Conservation (phyloP, 1,140 invertebrate species). For the Drosophila erecta region DNA sequence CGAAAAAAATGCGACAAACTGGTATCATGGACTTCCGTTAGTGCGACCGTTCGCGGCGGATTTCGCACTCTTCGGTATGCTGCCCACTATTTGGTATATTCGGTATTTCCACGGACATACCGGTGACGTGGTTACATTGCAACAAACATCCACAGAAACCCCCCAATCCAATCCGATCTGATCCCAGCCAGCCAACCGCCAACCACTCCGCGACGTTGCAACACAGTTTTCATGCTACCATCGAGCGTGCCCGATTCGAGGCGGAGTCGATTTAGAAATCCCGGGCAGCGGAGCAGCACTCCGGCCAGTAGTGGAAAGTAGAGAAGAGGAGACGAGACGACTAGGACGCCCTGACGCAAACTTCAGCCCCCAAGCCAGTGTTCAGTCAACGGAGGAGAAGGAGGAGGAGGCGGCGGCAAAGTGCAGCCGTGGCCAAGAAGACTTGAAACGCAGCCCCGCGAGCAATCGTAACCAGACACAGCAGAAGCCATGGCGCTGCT, state of each 20-base stretch:
- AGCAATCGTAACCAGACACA: constrained; percentile 11
- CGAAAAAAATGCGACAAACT: too few relatives aligned
- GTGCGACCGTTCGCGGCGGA: too few relatives aligned
- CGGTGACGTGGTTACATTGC: constrained; percentile 9
- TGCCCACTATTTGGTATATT: constrained; percentile 1
- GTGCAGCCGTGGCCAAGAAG: constrained; percentile 62
- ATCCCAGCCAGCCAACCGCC: neutral
- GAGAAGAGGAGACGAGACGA: neutral
- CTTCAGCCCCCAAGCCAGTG: too few relatives aligned
- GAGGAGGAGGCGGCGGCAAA: constrained; percentile 40
- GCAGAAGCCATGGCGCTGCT: constrained; percentile 92
- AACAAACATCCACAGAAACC: constrained; percentile 26
- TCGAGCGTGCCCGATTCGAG: neutral
- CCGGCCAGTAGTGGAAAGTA: constrained; percentile 13
- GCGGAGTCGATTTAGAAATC: neutral
- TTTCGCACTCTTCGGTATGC: too few relatives aligned
- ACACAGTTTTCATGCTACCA: constrained; percentile 20
- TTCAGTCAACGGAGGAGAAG: constrained; percentile 6
- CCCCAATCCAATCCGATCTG: constrained; percentile 1
- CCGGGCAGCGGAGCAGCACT: neutral
- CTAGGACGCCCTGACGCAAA: constrained; percentile 18
- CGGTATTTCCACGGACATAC: constrained; percentile 6
- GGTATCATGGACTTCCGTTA: too few relatives aligned
- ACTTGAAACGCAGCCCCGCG: constrained; percentile 3
- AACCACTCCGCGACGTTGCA: constrained; percentile 12